These are phyloP conservation scores for Bujurquina vittata DNA, from an alignment of 2,113 vertebrate species.

Conservation along the genomic window DNA sequence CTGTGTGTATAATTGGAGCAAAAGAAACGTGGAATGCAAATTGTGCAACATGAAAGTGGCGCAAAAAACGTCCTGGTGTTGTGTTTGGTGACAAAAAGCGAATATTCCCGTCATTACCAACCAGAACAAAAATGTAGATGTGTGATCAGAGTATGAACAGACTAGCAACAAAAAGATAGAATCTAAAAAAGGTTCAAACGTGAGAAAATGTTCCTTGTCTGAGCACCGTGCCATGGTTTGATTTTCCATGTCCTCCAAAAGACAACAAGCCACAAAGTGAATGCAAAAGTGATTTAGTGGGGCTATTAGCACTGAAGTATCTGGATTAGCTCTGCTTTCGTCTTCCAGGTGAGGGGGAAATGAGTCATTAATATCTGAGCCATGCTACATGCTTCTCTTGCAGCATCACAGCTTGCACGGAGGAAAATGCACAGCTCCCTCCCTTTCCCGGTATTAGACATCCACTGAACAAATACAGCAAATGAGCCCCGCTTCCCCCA, in stretches of 20 bases:
- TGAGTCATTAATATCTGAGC: slow-evolving; percentile 64
- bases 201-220: slow-evolving; percentile 22
- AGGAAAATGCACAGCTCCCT: slow-evolving; percentile 54
- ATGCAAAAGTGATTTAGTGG: slow-evolving; percentile 63
- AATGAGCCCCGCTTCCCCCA: slow-evolving; percentile 58
- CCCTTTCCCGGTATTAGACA: slow-evolving; percentile 54
- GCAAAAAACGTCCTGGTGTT: slow-evolving; percentile 7
- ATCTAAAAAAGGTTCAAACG: slow-evolving; percentile 22
- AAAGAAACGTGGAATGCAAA: slow-evolving; percentile 6
- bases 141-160: neutral
- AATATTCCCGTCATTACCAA: slow-evolving; percentile 15
- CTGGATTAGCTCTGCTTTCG: slow-evolving; percentile 64
- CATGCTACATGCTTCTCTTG: slow-evolving; percentile 56
- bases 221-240: slow-evolving; percentile 21
- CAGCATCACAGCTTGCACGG: slow-evolving; percentile 53
- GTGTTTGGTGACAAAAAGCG: slow-evolving; percentile 26
- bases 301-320: slow-evolving; percentile 64
- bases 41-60: slow-evolving; percentile 27
- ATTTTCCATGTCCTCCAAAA: slow-evolving; percentile 51
- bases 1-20: slow-evolving; percentile 4
- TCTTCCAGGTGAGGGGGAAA: slow-evolving; percentile 66
- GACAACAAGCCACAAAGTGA: slow-evolving; percentile 58
- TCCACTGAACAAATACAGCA: slow-evolving; percentile 59
- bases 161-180: slow-evolving; percentile 12
- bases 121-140: neutral